Conservation (phyloP, 2,113 vertebrate species). For the Corythornis cristatus region DNA sequence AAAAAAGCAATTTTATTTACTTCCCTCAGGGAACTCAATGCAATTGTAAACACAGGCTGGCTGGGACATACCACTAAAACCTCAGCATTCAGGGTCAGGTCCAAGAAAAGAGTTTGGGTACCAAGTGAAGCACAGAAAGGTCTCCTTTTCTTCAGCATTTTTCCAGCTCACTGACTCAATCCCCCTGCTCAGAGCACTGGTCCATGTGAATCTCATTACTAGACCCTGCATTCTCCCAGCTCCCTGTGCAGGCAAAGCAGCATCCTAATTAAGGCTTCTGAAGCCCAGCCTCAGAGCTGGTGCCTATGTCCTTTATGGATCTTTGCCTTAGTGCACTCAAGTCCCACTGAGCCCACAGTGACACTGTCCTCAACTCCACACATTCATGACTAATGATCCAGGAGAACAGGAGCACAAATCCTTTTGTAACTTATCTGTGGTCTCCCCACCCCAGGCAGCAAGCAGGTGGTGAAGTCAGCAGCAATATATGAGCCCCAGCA, state of each 20-base stretch:
- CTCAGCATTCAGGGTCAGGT: not conserved
- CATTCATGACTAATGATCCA: not conserved
- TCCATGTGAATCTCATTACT: not conserved
- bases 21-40: not conserved
- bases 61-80: not conserved
- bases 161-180: not conserved
- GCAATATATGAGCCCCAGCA: not conserved
- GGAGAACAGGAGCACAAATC: not conserved
- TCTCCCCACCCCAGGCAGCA: not conserved
- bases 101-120: not conserved
- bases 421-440: not conserved
- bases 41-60: not conserved
- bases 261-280: not conserved
- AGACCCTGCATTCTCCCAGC: not conserved
- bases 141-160: not conserved
- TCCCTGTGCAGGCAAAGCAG: not conserved
- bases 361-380: not conserved
- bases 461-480: not conserved
- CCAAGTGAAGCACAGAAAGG: not conserved
- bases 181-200: not conserved
- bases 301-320: not conserved
- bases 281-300: not conserved
- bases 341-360: fast-evolving
- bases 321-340: not conserved
- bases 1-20: not conserved